phyloP scores from a whole-genome alignment of 2,888 invertebrate species.

The Blastobasis adustella region DNA sequence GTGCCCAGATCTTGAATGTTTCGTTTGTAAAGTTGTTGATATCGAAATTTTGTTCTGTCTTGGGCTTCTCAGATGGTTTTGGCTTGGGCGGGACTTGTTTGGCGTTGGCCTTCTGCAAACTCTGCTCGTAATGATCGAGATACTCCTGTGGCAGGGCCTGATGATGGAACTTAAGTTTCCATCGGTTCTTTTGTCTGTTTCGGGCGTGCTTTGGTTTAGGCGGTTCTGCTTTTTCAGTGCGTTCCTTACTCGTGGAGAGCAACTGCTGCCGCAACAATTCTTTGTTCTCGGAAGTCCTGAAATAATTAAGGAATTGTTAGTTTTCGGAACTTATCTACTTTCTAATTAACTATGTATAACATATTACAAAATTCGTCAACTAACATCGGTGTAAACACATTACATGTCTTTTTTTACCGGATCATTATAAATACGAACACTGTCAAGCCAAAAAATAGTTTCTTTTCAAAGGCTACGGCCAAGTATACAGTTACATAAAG shows the following conservation, averaged over 20 bases:
- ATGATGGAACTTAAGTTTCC: slow-evolving; percentile 87
- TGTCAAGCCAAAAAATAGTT: too few species aligned
- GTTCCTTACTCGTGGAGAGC: slow-evolving; percentile 55
- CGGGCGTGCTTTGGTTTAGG: slow-evolving; percentile 51
- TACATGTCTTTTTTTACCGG: too few species aligned
- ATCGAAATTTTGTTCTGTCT: slow-evolving; percentile 51
- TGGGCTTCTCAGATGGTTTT: slow-evolving; percentile 45
- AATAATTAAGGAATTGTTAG: slow-evolving; percentile 16
- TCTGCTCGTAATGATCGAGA: slow-evolving; percentile 85
- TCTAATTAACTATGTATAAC: too few species aligned
- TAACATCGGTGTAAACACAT: too few species aligned
- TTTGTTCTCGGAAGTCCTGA: slow-evolving; percentile 61
- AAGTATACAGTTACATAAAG: too few species aligned
- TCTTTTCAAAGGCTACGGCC: too few species aligned
- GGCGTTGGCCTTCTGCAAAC: slow-evolving; percentile 72
- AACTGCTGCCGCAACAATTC: slow-evolving; percentile 62
- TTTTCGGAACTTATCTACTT: too few species aligned
- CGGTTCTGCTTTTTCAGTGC: slow-evolving; percentile 39
- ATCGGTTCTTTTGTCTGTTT: slow-evolving; percentile 77
- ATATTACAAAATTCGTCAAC: too few species aligned
- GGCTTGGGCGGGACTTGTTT: slow-evolving; percentile 37
- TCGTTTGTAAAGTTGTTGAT: slow-evolving; percentile 72
- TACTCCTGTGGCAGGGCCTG: slow-evolving; percentile 87
- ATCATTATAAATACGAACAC: too few species aligned
- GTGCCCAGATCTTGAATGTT: slow-evolving; percentile 83